Evolutionary conservation across 30 jellyfish, hydroid and myxozoan genomes (phyloP).

Genomic region (Chrysaora quinquecirrha): DNA sequence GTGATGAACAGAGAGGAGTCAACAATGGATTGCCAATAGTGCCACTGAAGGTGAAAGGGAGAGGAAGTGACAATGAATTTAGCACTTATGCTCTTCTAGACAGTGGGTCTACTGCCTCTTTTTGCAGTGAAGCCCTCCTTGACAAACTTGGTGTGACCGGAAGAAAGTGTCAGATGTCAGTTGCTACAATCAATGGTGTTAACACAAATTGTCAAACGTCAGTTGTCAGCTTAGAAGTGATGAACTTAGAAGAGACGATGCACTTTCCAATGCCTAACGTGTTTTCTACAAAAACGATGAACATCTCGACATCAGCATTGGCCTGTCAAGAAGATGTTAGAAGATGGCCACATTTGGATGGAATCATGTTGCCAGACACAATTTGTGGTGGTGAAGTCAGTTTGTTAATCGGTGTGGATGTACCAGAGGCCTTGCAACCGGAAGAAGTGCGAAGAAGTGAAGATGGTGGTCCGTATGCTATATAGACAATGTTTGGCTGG

Average conservation of each 20-base stretch:
- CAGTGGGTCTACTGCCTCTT: slow-evolving; percentile 66
- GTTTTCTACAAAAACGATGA: background rate
- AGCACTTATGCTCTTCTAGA: slow-evolving; percentile 54
- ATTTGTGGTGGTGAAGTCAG: slow-evolving; percentile 10
- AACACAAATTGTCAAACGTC: background rate
- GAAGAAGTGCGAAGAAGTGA: slow-evolving; percentile 58
- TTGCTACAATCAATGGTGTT: slow-evolving; percentile 54
- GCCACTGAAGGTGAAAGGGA: slow-evolving; percentile 22
- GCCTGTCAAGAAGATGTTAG: slow-evolving; percentile 8
- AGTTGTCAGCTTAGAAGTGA: slow-evolving; percentile 13
- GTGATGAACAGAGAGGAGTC: background rate
- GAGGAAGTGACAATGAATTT: background rate
- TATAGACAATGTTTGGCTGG: slow-evolving; percentile 65
- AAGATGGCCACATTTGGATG: slow-evolving; percentile 14
- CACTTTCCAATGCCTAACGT: background rate
- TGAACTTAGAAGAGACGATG: background rate
- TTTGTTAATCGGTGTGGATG: slow-evolving; percentile 50
- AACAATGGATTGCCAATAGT: slow-evolving; percentile 11
- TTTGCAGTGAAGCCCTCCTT: slow-evolving; percentile 56
- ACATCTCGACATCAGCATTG: background rate
- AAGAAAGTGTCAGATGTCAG: slow-evolving; percentile 34
- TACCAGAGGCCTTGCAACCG: slow-evolving; percentile 62
- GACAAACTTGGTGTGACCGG: slow-evolving; percentile 35
- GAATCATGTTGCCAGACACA: slow-evolving; percentile 6
- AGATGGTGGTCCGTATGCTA: slow-evolving; percentile 62